phyloP scores from a whole-genome alignment of 2,797 vertebrate species.

The Sylvilagus floridanus region DNA sequence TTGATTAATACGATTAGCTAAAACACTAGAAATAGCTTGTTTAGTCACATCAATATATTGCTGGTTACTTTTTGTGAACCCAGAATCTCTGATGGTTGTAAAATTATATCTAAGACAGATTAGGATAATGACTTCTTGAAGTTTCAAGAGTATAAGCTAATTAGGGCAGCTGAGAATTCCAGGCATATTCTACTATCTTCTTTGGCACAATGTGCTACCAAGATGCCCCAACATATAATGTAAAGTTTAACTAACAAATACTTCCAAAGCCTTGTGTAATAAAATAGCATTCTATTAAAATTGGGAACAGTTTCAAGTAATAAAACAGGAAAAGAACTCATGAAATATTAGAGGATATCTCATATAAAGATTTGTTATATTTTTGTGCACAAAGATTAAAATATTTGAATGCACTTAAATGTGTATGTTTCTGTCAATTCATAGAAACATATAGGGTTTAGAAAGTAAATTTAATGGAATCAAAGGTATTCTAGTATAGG shows the following conservation, averaged over 20 bases:
- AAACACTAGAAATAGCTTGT: conserved; percentile 63
- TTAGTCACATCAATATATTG: conserved; percentile 39
- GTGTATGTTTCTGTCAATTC: background rate
- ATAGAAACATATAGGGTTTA: background rate
- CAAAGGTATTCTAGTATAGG: background rate
- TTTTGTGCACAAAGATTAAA: background rate
- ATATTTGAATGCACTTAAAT: background rate
- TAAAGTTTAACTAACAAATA: conserved; percentile 59
- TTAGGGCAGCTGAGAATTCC: conserved; percentile 71
- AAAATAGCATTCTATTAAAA: conserved; percentile 36
- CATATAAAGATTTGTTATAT: background rate
- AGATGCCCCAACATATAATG: conserved; percentile 64
- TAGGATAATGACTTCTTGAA: conserved; percentile 66
- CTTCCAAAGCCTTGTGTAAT: conserved; percentile 50
- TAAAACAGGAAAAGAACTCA: background rate
- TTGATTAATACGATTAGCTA: conserved; percentile 61
- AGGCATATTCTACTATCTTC: conserved; percentile 53
- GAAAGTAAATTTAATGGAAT: background rate
- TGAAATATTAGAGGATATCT: background rate
- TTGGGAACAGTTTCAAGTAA: background rate
- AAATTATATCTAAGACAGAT: conserved; percentile 59
- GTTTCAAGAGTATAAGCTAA: conserved; percentile 69
- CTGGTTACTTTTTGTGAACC: background rate
- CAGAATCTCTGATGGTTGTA: conserved; percentile 60
- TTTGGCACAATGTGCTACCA: conserved; percentile 62